phyloP scores from a whole-genome alignment of 2,113 vertebrate genomes.

The Tragelaphus imberbis region DNA sequence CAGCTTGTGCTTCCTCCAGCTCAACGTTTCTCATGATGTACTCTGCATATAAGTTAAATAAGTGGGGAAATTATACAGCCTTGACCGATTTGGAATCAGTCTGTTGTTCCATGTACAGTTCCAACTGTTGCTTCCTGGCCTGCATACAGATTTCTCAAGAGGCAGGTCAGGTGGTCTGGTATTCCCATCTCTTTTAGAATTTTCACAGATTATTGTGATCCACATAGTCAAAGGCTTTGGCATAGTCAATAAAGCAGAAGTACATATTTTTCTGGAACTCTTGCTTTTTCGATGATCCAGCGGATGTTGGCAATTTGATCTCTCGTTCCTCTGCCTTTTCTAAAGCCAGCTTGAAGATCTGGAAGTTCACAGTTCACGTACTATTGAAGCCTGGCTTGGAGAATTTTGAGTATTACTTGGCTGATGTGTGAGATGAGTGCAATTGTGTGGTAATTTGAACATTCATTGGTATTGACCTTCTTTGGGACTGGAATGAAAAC shows the following conservation, averaged over 20 bases:
- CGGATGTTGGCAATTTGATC: neutral
- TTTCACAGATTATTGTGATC: neutral
- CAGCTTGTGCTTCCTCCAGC: neutral
- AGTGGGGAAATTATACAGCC: neutral
- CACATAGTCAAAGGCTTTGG: neutral
- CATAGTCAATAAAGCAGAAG: neutral
- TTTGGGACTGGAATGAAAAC: neutral
- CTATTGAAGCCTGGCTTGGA: neutral
- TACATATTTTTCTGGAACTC: neutral
- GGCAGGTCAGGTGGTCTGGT: neutral
- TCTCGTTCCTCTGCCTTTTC: neutral
- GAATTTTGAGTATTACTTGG: neutral
- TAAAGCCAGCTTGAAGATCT: neutral
- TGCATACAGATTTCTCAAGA: neutral
- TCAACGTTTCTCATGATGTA: neutral
- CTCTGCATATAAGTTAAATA: neutral
- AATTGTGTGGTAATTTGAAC: neutral
- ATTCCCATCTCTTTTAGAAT: neutral
- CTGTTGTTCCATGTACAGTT: neutral
- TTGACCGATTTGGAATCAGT: neutral
- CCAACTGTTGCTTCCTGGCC: neutral
- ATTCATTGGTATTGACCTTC: neutral
- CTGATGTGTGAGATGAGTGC: neutral
- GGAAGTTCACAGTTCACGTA: neutral
- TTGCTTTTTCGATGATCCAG: rapidly evolving